phyloP scores from a whole-genome alignment of 2,113 vertebrate species.

The Carassius gibelio region DNA sequence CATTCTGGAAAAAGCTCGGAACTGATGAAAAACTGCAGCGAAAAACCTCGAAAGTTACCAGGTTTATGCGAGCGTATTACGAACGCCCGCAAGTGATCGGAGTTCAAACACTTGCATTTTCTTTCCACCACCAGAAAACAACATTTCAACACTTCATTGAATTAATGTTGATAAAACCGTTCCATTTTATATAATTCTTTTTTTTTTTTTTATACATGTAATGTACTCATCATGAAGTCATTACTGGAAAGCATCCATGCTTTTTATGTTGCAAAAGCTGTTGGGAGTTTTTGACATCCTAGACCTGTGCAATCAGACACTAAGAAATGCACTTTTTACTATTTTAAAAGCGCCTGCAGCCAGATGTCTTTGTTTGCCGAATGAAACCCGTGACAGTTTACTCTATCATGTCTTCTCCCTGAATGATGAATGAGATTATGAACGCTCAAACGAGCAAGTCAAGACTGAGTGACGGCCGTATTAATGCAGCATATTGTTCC shows the following conservation, averaged over 20 bases:
- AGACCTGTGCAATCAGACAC: slow-evolving; percentile 42
- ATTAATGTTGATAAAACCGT: too few relatives aligned
- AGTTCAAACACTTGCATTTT: too few relatives aligned
- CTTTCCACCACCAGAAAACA: neutral
- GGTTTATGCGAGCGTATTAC: neutral
- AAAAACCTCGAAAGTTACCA: slow-evolving; percentile 17
- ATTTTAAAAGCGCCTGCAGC: slow-evolving; percentile 16
- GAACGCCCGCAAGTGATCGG: neutral
- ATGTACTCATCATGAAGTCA: slow-evolving; percentile 32
- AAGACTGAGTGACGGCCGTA: slow-evolving; percentile 46
- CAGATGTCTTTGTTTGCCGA: slow-evolving; percentile 36
- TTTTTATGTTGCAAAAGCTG: slow-evolving; percentile 40
- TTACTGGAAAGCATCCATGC: slow-evolving; percentile 39
- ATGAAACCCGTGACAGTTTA: slow-evolving; percentile 12
- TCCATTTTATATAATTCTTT: too few relatives aligned
- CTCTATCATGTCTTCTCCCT: slow-evolving; percentile 18
- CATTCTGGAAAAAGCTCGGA: neutral
- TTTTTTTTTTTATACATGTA: neutral
- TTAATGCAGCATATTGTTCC: slow-evolving; percentile 53
- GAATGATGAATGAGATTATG: slow-evolving; percentile 41
- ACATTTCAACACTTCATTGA: neutral
- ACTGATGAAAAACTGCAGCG: neutral
- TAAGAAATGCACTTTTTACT: neutral
- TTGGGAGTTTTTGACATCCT: slow-evolving; percentile 17
- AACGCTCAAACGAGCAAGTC: slow-evolving; percentile 17